Base-by-base conservation (phyloP, 2,113 vertebrate genomes). In the Phrynocephalus versicolor region DNA sequence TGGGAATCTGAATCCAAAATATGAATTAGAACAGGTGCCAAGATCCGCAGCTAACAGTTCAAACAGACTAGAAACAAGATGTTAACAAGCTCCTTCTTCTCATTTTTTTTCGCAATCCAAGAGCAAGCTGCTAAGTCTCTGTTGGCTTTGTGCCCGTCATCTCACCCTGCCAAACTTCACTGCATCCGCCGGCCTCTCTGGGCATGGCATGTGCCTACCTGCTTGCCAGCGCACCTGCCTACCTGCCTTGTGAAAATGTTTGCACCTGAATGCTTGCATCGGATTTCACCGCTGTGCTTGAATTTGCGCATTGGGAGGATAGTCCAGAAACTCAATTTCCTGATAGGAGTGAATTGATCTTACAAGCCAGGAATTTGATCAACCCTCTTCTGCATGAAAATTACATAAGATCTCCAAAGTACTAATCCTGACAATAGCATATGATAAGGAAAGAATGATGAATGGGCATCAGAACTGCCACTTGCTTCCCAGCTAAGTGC, bases 381-480 rank as follows among this genome's bases (percentile, higher is more conserved):
- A 91, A 85, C 90, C 92, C 89, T 89, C 86, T 51, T 86, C 92
- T 86, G 90, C 87, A 87, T 82, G 86, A 85, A 89, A 83, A 55
- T 89, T 82, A 71, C 90, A 88, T 87, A 67, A 75, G 90, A 85
- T 87, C 83, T 82, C 86, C 85, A 89, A 89, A 84, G 89, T 89
- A 91, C 90, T 87, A 87, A 80, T 91, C 92, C 90, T 83, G 89
- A 90, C 83, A 89, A 82, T 85, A 90, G 88, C 77, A 76, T 33
- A 86, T 89, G 89, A 90, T 91, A 87, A 60, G 90, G 86, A 91
- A 89, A 85, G 90, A 80, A 92, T 60, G 75, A 88, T 79, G 76
- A 78, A 87, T 88, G 41, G 79, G 90, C 45, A 25, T 35, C 55
- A 86, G 87, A 83, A 60, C 88, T 88, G 83, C 80, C 89, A 88